These are phyloP conservation scores for Athetis lepigone DNA, from an alignment of 2,888 invertebrate genomes.

Conservation along the genomic window DNA sequence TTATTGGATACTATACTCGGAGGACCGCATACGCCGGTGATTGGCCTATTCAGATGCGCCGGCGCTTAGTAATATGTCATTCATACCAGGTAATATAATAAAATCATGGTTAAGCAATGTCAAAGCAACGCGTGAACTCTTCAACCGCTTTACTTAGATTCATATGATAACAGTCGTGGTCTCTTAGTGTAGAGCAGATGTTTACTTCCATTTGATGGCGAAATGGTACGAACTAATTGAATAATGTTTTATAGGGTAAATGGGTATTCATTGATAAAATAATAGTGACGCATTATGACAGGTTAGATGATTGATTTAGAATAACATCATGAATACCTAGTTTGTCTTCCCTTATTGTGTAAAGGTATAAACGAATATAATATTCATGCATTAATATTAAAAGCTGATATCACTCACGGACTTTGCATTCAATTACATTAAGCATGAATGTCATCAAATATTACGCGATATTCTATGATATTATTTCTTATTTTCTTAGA, in stretches of 20 bases:
- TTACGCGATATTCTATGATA: slow-evolving; percentile 3
- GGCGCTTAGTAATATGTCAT: slow-evolving; percentile 53
- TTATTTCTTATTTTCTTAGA: slow-evolving; percentile 36
- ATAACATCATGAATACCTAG: not conserved
- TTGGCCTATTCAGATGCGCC: slow-evolving; percentile 48
- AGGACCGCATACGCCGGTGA: slow-evolving; percentile 54
- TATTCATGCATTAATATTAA: not conserved
- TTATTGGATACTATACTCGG: slow-evolving; percentile 54
- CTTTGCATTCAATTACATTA: slow-evolving; percentile 1
- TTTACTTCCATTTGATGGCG: slow-evolving; percentile 16
- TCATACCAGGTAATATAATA: slow-evolving; percentile 39
- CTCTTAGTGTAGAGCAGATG: too few relatives aligned
- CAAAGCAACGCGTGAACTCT: too few relatives aligned
- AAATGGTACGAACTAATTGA: slow-evolving; percentile 16
- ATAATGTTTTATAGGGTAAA: slow-evolving; percentile 29
- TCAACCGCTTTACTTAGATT: too few relatives aligned
- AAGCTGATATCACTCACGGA: not conserved
- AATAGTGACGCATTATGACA: slow-evolving; percentile 15
- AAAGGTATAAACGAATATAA: not conserved
- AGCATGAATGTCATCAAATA: not conserved
- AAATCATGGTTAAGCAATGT: too few relatives aligned
- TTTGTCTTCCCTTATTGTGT: not conserved
- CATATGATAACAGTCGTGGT: too few relatives aligned
- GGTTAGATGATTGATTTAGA: not conserved
- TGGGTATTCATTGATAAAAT: slow-evolving; percentile 19